Base-by-base conservation (phyloP, 2,888 invertebrate genomes). In the Slavum lentiscoides region DNA sequence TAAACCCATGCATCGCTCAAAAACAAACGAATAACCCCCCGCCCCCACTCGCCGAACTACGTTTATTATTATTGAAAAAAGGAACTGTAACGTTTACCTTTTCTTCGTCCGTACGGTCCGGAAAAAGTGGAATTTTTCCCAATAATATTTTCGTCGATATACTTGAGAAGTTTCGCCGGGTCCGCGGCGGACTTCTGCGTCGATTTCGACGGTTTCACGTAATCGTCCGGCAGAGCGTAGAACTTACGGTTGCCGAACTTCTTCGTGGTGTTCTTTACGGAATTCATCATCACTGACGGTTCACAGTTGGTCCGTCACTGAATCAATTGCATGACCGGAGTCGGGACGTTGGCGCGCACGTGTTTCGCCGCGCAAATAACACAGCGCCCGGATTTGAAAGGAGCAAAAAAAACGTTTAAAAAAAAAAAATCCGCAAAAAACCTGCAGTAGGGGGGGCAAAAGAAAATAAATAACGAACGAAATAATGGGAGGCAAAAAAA, bases 91-190 rank as follows among this genome's bases (percentile, higher is more conserved):
- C 4, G 17, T 13, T 61, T 87, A 93, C 93, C 93, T 91, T 93
- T 93, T 85, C 94, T 88, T 82, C 93, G 89, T 83, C 94, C 94
- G 85, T 91, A 95, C 17, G 95, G 95, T 75, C 94, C 94, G 84
- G 92, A 90, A 86, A 94, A 94, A 39, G 92, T 91, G 84, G 92
- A 92, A 84, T 92, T 92, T 86, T 91, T 92, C 81, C 94, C 94
- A 85, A 94, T 91, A 84, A 94, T 88, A 87, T 92, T 94, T 83
- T 93, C 92, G 85, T 93, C 92, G 84, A 95, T 92, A 86, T 92
- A 94, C 86, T 91, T 91, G 84, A 94, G 88, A 84, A 94, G 88
- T 86, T 92, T 92, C 68, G 89, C 88, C 53, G 90, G 89, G 85
- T 93, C 93, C 49, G 49, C 49, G 85, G 92, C 92, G 84, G 87